These are phyloP conservation scores for Dryobates pubescens DNA, from an alignment of 2,797 vertebrate species.

Conservation along the genomic window DNA sequence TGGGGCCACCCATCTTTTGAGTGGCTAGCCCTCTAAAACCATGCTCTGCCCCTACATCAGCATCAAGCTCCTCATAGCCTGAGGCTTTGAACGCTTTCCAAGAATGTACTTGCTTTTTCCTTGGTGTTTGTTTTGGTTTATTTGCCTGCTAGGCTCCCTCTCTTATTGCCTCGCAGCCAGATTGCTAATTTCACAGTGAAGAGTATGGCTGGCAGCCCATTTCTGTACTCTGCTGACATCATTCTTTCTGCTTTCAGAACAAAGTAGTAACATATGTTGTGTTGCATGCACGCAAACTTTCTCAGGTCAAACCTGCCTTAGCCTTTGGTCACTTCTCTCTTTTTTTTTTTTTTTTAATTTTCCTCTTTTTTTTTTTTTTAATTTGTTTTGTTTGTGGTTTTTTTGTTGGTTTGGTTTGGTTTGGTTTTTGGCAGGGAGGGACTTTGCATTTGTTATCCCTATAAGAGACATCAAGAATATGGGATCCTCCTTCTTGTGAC, in stretches of 20 bases:
- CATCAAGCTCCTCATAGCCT: neutral
- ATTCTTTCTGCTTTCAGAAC: neutral
- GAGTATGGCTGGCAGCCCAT: neutral
- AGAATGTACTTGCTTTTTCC: neutral
- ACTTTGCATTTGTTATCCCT: neutral
- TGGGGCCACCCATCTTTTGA: neutral
- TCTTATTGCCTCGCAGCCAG: neutral
- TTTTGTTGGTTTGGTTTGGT: no score
- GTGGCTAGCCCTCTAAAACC: neutral
- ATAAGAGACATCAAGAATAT: neutral
- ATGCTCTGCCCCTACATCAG: neutral
- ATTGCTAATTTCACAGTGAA: neutral
- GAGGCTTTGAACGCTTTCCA: neutral
- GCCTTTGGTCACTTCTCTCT: neutral
- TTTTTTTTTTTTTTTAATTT: neutral
- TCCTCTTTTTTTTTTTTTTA: no score
- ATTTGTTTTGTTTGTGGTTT: neutral
- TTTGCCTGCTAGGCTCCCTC: neutral
- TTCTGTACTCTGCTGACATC: neutral
- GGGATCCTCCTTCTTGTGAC: neutral
- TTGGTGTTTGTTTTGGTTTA: neutral
- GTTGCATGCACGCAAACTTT: neutral
- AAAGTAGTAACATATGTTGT: neutral
- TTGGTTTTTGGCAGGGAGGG: fast-evolving
- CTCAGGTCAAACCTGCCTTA: neutral